Conservation (phyloP, 2,797 vertebrate species). For the Microcaecilia unicolor region DNA sequence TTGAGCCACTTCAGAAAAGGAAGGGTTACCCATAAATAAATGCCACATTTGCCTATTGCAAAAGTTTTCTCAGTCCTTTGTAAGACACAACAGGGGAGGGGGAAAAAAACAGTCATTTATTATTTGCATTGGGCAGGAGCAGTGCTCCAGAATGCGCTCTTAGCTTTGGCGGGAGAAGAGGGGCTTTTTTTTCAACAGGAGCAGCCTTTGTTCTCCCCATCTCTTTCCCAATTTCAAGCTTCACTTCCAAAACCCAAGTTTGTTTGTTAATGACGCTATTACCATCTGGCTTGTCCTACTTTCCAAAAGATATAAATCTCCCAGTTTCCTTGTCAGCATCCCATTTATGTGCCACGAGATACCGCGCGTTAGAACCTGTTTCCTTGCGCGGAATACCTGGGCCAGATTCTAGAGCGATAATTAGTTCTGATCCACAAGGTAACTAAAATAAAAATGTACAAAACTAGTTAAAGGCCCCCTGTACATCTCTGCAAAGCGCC, state of each 20-base stretch:
- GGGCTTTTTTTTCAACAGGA: constrained; percentile 58
- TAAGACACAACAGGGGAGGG: constrained; percentile 50
- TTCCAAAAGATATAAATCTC: constrained; percentile 70
- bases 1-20: constrained; percentile 48
- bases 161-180: constrained; percentile 47
- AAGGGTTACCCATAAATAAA: constrained; percentile 59
- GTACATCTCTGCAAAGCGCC: no score
- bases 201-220: constrained; percentile 64
- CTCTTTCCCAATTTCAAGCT: constrained; percentile 72
- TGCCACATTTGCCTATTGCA: constrained; percentile 51
- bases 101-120: constrained; percentile 46
- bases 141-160: constrained; percentile 46
- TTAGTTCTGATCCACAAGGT: constrained; percentile 20
- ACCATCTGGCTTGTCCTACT: constrained; percentile 71
- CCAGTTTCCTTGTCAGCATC: constrained; percentile 43
- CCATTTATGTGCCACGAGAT: constrained; percentile 54
- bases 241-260: constrained; percentile 67
- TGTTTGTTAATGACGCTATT: constrained; percentile 76
- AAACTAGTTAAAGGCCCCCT: no score
- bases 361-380: no score
- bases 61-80: constrained; percentile 59
- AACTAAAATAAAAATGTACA: no score
- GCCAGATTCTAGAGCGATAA: constrained; percentile 14
- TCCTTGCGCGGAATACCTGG: constrained; percentile 34
- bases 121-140: constrained; percentile 43